Percentiles rank a stretch among this genome's conserved stretches.
phyloP scores from a whole-genome alignment of 2,113 vertebrate species.

The Hemiprocne comata region DNA sequence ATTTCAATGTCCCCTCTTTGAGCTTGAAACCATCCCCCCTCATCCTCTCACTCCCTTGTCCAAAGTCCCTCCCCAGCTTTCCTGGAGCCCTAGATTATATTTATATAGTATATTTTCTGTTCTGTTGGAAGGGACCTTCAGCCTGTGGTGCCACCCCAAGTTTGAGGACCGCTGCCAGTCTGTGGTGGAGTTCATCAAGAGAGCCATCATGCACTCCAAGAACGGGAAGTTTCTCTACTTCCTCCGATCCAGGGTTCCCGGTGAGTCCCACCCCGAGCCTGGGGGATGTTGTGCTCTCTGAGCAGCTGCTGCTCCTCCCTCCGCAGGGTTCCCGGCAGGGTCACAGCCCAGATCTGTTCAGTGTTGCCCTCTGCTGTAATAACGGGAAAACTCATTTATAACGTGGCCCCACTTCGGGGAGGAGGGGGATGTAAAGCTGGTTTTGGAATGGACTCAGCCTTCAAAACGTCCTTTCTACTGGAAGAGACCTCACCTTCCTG shows the following conservation, averaged over 20 bases:
- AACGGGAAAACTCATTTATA: background rate
- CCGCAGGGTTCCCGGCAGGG: background rate
- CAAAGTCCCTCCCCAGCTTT: no score
- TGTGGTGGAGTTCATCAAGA: constrained; percentile 97
- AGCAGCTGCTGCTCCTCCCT: background rate
- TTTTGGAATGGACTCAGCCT: background rate
- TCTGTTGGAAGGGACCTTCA: constrained; percentile 88
- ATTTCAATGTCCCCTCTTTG: no score
- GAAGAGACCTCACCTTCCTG: background rate
- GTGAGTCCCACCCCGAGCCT: constrained; percentile 65
- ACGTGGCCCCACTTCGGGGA: background rate
- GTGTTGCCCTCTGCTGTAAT: constrained; percentile 25
- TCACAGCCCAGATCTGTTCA: background rate
- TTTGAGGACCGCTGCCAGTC: constrained; percentile 98
- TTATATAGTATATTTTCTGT: background rate
- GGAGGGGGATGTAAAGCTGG: background rate
- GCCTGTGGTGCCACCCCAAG: constrained; percentile 97
- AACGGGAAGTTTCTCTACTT: constrained; percentile 98
- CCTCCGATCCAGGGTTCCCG: constrained; percentile 93
- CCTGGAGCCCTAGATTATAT: no score
- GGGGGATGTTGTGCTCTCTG: background rate
- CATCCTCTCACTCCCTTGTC: no score
- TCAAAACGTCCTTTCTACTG: no score
- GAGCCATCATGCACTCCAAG: constrained; percentile 98
- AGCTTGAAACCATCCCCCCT: no score